Evolutionary conservation across 35 echinoderm and acorn worm species (phyloP).

Genomic region (Ophiothrix spiculata): DNA sequence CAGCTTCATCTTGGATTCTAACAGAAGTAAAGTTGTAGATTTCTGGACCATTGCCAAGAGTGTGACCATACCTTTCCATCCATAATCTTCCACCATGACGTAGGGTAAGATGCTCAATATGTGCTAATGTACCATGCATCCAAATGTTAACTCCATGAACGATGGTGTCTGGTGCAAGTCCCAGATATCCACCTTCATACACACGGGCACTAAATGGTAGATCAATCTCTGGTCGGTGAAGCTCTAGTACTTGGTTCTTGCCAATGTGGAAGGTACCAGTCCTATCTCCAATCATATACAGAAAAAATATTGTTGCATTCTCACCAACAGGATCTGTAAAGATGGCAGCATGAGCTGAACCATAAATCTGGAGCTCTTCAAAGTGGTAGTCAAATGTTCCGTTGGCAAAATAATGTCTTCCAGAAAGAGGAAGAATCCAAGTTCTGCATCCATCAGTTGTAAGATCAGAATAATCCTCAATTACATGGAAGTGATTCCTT

Average conservation of each 20-base stretch:
- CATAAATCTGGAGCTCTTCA: slow-evolving; percentile 91
- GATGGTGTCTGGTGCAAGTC: slow-evolving; percentile 73
- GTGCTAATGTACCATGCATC: slow-evolving; percentile 66
- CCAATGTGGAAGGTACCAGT: slow-evolving; percentile 82
- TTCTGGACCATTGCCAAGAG: slow-evolving; percentile 41
- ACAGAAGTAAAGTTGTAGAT: slow-evolving; percentile 58
- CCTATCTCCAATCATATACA: slow-evolving; percentile 92
- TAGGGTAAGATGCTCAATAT: slow-evolving; percentile 59
- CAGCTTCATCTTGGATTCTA: slow-evolving; percentile 54
- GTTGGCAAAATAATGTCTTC: slow-evolving; percentile 75
- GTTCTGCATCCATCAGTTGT: slow-evolving; percentile 69
- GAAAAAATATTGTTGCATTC: slow-evolving; percentile 60
- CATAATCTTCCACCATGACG: slow-evolving; percentile 69
- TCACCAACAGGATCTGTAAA: slow-evolving; percentile 67
- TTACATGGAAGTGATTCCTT: slow-evolving; percentile 24
- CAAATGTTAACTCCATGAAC: slow-evolving; percentile 86
- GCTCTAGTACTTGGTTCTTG: slow-evolving; percentile 56
- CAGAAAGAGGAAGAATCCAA: slow-evolving; percentile 85
- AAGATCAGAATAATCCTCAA: slow-evolving; percentile 63
- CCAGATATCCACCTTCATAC: slow-evolving; percentile 71
- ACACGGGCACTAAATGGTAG: slow-evolving; percentile 77
- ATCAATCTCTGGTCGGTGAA: slow-evolving; percentile 80
- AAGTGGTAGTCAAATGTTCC: slow-evolving; percentile 71
- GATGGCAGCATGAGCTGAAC: slow-evolving; percentile 70
- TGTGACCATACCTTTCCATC: slow-evolving; percentile 78